phyloP scores from a whole-genome alignment of 2,888 invertebrate genomes.

The Abrostola tripartita region DNA sequence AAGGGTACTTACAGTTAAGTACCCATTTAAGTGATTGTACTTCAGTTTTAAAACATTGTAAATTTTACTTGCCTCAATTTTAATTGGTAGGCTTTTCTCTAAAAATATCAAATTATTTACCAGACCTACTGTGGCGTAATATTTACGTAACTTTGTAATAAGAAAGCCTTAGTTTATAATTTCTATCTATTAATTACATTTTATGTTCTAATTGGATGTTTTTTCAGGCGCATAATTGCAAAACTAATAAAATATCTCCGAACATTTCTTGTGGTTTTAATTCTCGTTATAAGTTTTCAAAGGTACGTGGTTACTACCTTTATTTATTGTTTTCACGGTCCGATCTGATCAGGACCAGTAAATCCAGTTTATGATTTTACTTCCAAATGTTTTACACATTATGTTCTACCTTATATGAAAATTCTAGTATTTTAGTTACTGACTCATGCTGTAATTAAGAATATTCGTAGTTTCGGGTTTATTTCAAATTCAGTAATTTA shows the following conservation, averaged over 20 bases:
- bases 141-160: not conserved
- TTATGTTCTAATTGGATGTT: conserved; percentile 24
- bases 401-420: too few relatives aligned
- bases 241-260: conserved; percentile 23
- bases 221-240: conserved; percentile 21
- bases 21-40: not conserved
- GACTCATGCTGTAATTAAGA: too few relatives aligned
- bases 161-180: not conserved
- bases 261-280: conserved; percentile 11
- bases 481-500: too few relatives aligned
- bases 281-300: too few relatives aligned
- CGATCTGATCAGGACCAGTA: too few relatives aligned
- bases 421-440: too few relatives aligned
- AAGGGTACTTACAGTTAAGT: not conserved
- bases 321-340: too few relatives aligned
- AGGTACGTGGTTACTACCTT: too few relatives aligned
- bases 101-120: not conserved
- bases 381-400: too few relatives aligned
- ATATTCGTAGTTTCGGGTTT: too few relatives aligned
- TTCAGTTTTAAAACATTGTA: not conserved
- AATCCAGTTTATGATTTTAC: too few relatives aligned
- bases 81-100: too few relatives aligned
- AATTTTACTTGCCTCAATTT: not conserved
- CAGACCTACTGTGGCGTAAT: not conserved
- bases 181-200: conserved; percentile 1